phyloP scores from a whole-genome alignment of 1,140 invertebrate species.

The Polyergus mexicanus region DNA sequence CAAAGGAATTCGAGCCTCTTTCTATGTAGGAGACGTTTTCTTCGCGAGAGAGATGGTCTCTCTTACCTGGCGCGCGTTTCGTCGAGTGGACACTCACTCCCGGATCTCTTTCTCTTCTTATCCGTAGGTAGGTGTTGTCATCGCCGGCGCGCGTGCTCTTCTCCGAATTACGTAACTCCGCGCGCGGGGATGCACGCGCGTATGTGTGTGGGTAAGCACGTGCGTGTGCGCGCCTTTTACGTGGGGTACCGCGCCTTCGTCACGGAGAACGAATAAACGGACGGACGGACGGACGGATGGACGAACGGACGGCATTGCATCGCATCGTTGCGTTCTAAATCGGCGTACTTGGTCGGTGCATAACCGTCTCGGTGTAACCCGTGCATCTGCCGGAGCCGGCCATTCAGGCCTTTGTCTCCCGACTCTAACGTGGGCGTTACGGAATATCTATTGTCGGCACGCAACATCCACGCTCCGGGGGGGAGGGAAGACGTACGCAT shows the following conservation, averaged over 20 bases:
- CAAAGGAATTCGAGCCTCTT: constrained; percentile 10
- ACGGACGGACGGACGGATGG: constrained; percentile 47
- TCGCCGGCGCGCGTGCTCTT: constrained; percentile 72
- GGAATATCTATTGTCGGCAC: constrained; percentile 76
- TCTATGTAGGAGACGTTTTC: constrained; percentile 9
- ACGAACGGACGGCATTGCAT: not conserved
- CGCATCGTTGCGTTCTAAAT: constrained; percentile 71
- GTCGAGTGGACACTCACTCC: constrained; percentile 75
- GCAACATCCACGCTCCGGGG: constrained; percentile 40
- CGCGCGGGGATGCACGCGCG: not conserved
- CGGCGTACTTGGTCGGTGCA: constrained; percentile 71
- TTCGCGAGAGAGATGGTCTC: constrained; percentile 8
- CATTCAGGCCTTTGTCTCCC: constrained; percentile 75
- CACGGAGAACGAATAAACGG: constrained; percentile 76
- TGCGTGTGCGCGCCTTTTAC: constrained; percentile 47
- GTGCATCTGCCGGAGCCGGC: constrained; percentile 68
- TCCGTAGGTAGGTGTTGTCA: constrained; percentile 74
- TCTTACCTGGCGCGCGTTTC: constrained; percentile 36
- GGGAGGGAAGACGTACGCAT: constrained; percentile 48
- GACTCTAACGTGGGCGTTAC: constrained; percentile 74
- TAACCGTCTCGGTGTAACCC: constrained; percentile 60
- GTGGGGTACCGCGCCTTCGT: constrained; percentile 75
- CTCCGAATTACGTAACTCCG: constrained; percentile 76
- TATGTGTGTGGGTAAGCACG: not conserved
- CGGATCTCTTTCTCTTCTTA: constrained; percentile 69